Evolutionary conservation across 2,888 invertebrate species (phyloP).

Genomic region (Tholera decimalis): DNA sequence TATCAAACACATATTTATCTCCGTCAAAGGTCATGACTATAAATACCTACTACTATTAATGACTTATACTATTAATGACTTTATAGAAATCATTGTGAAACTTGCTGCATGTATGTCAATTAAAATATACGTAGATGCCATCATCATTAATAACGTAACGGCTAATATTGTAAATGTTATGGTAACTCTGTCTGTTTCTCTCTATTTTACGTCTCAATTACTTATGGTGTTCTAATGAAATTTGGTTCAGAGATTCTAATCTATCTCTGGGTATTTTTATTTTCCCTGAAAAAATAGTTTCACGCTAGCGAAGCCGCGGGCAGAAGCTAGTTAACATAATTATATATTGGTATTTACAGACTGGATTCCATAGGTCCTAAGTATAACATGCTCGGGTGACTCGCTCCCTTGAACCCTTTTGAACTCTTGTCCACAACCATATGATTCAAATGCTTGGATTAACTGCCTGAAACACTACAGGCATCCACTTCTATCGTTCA

Average conservation of each 20-base stretch:
- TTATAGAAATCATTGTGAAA: slow-evolving; percentile 53
- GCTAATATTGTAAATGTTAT: no score
- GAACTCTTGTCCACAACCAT: slow-evolving; percentile 38
- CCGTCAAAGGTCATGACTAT: slow-evolving; percentile 22
- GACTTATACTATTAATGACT: slow-evolving; percentile 15
- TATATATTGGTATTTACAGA: background rate
- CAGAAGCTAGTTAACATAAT: no score
- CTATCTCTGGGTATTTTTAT: no score
- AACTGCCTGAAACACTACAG: slow-evolving; percentile 1
- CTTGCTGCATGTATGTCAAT: slow-evolving; percentile 21
- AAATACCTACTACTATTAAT: slow-evolving; percentile 28
- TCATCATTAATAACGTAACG: slow-evolving; percentile 45
- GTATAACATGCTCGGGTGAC: slow-evolving; percentile 16
- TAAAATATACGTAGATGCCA: slow-evolving; percentile 26
- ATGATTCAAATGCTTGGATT: slow-evolving; percentile 51
- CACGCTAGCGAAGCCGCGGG: no score
- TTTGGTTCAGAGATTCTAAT: no score
- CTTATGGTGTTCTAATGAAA: no score
- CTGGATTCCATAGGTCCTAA: slow-evolving; percentile 30
- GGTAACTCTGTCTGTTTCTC: no score
- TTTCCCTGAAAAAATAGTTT: no score
- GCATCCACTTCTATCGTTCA: slow-evolving; percentile 11
- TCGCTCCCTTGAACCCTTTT: slow-evolving; percentile 46
- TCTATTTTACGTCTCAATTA: no score
- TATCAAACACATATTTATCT: background rate